These are phyloP conservation scores for Pomacea canaliculata DNA, from an alignment of 2,888 invertebrate genomes.

Conservation along the genomic window DNA sequence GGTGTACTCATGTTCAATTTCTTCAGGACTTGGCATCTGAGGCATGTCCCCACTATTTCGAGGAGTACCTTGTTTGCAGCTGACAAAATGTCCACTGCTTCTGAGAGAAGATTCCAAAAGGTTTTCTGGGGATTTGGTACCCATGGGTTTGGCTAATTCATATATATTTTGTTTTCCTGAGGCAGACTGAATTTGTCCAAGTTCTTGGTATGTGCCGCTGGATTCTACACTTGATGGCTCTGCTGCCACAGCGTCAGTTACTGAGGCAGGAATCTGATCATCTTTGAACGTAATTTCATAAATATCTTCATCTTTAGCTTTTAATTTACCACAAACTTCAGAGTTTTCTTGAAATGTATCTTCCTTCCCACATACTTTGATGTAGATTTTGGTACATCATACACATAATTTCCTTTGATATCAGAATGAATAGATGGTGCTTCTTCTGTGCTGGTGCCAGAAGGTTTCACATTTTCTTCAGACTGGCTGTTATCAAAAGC, in stretches of 20 bases:
- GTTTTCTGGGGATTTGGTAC: neutral
- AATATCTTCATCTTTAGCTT: neutral
- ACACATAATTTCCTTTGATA: neutral
- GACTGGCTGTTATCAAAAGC: too few species aligned
- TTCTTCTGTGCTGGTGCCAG: neutral
- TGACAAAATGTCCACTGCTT: constrained; percentile 9
- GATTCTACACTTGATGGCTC: neutral
- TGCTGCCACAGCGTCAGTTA: too few species aligned
- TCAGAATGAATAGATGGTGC: neutral
- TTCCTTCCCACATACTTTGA: neutral
- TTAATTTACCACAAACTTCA: too few species aligned
- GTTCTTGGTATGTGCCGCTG: constrained; percentile 9
- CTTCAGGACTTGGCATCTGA: neutral
- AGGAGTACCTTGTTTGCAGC: constrained; percentile 18
- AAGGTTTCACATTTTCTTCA: neutral
- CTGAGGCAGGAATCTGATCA: neutral
- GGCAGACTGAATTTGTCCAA: neutral
- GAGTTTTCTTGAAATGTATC: neutral
- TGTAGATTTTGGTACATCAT: constrained; percentile 5
- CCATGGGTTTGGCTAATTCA: constrained; percentile 8
- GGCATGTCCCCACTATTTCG: neutral
- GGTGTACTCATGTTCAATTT: constrained; percentile 17
- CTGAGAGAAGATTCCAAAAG: neutral
- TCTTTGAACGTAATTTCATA: constrained; percentile 14
- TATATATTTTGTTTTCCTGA: neutral